Percentiles rank a stretch among this genome's conserved stretches.
These are phyloP conservation scores for Rhinogobius similis DNA, from an alignment of 2,113 vertebrate species.

Conservation along the genomic window DNA sequence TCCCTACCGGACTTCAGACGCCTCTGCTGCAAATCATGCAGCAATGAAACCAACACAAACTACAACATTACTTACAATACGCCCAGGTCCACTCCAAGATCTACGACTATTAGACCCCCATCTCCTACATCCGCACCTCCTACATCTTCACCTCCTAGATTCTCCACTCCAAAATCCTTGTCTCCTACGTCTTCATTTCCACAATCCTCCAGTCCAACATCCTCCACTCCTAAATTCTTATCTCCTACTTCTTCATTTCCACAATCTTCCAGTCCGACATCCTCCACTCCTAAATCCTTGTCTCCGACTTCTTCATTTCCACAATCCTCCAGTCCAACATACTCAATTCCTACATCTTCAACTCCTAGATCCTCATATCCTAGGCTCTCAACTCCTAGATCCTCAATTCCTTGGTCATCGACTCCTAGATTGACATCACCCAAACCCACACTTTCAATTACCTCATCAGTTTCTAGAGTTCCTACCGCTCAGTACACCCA, in stretches of 20 bases:
- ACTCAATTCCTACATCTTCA: neutral
- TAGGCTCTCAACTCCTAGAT: neutral
- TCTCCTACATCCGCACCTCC: neutral
- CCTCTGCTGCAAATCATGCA: constrained; percentile 93
- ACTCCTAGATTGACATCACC: constrained; percentile 21
- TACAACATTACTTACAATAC: constrained; percentile 1
- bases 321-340: neutral
- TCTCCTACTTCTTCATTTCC: neutral
- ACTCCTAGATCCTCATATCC: too few species aligned
- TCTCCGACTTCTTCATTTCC: neutral
- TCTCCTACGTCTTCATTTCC: neutral
- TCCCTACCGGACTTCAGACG: constrained; percentile 86
- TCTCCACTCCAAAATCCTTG: neutral
- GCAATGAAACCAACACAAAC: constrained; percentile 57
- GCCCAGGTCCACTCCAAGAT: constrained; percentile 4
- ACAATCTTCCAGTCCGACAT: neutral
- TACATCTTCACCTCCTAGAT: neutral
- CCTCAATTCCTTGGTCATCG: neutral
- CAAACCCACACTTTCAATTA: constrained; percentile 26
- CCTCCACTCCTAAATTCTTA: neutral
- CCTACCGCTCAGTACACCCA: constrained; percentile 16
- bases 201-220: neutral
- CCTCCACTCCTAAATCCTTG: neutral
- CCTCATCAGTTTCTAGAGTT: constrained; percentile 8
- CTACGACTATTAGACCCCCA: neutral